Conservation (phyloP, 1,140 invertebrate species). For the Episyrphus balteatus region DNA sequence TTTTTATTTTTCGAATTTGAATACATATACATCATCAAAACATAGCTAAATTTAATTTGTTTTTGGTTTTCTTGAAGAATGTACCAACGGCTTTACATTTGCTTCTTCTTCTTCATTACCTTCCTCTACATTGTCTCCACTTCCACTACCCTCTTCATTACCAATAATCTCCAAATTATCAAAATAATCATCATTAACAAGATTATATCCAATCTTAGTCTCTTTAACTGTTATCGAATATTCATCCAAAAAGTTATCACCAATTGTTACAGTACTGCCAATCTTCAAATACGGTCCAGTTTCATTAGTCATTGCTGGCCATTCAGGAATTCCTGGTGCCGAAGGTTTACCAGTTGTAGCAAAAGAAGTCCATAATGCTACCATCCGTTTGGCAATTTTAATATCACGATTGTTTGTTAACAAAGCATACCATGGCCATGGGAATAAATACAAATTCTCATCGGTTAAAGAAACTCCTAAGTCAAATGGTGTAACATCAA, state of each 20-base stretch:
- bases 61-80: neutral
- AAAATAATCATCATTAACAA: conserved; percentile 30
- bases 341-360: conserved; percentile 20
- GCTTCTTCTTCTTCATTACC: neutral
- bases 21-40: no score
- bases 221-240: conserved; percentile 24
- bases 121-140: neutral
- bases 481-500: conserved; percentile 23
- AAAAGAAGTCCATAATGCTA: conserved; percentile 31
- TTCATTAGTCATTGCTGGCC: conserved; percentile 26
- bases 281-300: conserved; percentile 31
- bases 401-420: conserved; percentile 24
- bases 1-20: no score
- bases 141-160: no score
- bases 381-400: conserved; percentile 28
- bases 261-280: conserved; percentile 19
- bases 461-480: conserved; percentile 32
- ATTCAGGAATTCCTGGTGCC: conserved; percentile 16
- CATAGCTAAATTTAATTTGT: no score
- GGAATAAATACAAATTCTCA: conserved; percentile 36
- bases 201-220: conserved; percentile 16
- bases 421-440: conserved; percentile 24
- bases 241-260: conserved; percentile 28
- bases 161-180: conserved; percentile 14
- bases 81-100: neutral